Conservation (phyloP, 1,140 invertebrate genomes). For the Bombus impatiens region DNA sequence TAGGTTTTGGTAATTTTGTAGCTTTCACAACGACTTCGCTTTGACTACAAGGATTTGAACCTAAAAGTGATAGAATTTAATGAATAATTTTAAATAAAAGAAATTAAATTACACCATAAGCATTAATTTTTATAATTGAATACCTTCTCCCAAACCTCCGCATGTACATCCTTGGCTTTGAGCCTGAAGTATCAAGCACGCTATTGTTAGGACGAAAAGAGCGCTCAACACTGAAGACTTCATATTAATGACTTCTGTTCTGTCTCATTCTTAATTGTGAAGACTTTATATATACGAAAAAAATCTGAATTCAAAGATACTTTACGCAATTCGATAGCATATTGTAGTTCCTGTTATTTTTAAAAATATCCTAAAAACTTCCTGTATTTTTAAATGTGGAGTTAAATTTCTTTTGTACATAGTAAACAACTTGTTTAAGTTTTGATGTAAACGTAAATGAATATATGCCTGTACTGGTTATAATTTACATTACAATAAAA, state of each 20-base stretch:
- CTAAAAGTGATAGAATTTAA: constrained; percentile 13
- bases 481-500: not conserved
- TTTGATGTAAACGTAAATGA: not conserved
- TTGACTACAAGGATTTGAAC: constrained; percentile 54
- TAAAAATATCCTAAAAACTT: not conserved
- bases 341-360: constrained; percentile 38
- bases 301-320: not conserved
- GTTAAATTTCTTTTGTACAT: not conserved
- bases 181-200: constrained; percentile 22
- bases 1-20: constrained; percentile 46
- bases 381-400: not conserved
- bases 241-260: constrained; percentile 39
- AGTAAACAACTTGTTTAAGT: constrained; percentile 7
- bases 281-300: constrained; percentile 31
- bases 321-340: constrained; percentile 5
- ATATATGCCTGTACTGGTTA: not conserved
- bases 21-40: constrained; percentile 57
- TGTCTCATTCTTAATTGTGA: not conserved
- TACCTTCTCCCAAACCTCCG: constrained; percentile 58
- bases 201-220: constrained; percentile 24
- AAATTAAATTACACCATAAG: not conserved
- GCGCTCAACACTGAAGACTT: constrained; percentile 14
- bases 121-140: not conserved
- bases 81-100: not conserved
- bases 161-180: constrained; percentile 17